Evolutionary conservation across 2,113 vertebrate species (phyloP).

Genomic region (Hyla sarda): DNA sequence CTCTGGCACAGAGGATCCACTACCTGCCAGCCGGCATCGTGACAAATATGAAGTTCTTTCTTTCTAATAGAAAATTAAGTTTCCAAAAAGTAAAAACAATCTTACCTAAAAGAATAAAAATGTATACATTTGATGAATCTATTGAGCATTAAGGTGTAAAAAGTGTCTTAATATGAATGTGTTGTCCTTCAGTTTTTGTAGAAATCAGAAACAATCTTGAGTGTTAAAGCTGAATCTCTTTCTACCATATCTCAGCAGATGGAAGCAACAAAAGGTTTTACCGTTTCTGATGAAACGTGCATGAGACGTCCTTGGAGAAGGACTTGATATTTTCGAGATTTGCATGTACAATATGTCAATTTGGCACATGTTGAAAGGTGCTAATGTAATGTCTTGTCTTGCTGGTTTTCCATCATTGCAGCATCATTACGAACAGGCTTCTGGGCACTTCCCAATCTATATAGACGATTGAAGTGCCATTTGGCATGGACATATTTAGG

Average conservation of each 20-base stretch:
- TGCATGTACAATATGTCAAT: slow-evolving; percentile 33
- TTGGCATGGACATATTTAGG: slow-evolving; percentile 24
- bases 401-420: neutral
- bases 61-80: too few species aligned
- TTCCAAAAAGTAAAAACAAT: too few species aligned
- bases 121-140: too few species aligned
- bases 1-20: too few species aligned
- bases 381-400: neutral
- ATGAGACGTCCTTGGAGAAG: neutral
- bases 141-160: too few species aligned
- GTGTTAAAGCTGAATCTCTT: neutral
- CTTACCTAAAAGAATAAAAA: too few species aligned
- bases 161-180: neutral
- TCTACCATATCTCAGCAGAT: neutral
- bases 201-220: neutral
- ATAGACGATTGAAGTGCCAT: neutral
- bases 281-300: slow-evolving; percentile 5
- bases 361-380: slow-evolving; percentile 29
- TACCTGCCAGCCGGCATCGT: too few species aligned
- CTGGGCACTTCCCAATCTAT: neutral
- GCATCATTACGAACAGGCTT: neutral
- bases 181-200: neutral
- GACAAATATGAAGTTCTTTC: too few species aligned
- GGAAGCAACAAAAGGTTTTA: slow-evolving; percentile 9
- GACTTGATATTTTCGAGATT: slow-evolving; percentile 4